Conservation (phyloP, 2,888 invertebrate species). For the Hesperia comma region DNA sequence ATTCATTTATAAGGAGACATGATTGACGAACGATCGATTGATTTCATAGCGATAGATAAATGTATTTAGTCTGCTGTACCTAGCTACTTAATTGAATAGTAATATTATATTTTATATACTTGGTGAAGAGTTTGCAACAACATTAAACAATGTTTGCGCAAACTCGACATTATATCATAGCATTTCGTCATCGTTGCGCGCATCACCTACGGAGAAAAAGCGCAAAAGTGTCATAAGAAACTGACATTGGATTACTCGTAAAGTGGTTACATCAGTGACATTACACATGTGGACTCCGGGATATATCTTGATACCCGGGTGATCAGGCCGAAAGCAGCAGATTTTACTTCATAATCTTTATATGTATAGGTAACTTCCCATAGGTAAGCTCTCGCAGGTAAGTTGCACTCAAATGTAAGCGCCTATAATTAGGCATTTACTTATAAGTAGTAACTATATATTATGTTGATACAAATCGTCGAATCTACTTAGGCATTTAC, state of each 20-base stretch:
- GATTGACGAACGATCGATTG: background rate
- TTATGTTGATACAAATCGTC: too few species aligned
- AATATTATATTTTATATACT: slow-evolving; percentile 4
- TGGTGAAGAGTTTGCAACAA: slow-evolving; percentile 44
- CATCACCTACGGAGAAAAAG: slow-evolving; percentile 47
- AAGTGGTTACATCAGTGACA: slow-evolving; percentile 62
- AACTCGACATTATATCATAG: slow-evolving; percentile 52
- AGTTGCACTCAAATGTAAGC: too few species aligned
- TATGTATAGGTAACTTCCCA: too few species aligned
- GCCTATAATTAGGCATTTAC: too few species aligned
- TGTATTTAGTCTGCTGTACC: slow-evolving; percentile 6
- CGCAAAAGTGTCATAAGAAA: slow-evolving; percentile 50
- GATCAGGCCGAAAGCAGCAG: too few species aligned
- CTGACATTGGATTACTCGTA: slow-evolving; percentile 69
- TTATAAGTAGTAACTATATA: too few species aligned
- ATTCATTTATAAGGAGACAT: too few species aligned
- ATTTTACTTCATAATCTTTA: too few species aligned
- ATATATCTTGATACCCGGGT: slow-evolving; percentile 38
- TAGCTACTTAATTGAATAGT: slow-evolving; percentile 14
- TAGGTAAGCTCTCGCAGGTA: too few species aligned
- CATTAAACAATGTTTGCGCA: slow-evolving; percentile 57
- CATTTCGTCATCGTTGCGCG: slow-evolving; percentile 54
- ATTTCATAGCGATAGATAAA: background rate
- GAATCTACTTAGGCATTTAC: too few species aligned
- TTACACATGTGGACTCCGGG: slow-evolving; percentile 53